Base-by-base conservation (phyloP, 1,140 invertebrate species). In the Pristionchus pacificus region DNA sequence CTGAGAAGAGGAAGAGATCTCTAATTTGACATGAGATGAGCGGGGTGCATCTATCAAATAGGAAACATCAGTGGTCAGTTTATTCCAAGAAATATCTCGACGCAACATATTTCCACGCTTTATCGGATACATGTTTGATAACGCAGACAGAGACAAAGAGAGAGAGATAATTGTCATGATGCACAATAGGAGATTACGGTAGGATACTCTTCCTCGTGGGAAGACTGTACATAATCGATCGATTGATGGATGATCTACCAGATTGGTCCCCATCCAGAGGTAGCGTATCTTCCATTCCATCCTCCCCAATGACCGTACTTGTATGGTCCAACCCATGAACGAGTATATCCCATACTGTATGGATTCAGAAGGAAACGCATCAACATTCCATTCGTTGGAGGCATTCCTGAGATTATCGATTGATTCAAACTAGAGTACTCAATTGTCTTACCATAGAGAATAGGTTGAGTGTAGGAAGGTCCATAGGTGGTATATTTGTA, bases 261-360 rank as follows among this genome's bases (percentile, higher is more conserved):
- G 6, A 49, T 19, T 10, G 38, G 38, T 10, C 38, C 38, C 38
- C 38, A 49, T 49, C 38, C 38, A 49, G 6, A 10, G n/a, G n/a
- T n/a, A n/a, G n/a, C n/a, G 38, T 49, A 49, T 58, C 70, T 14
- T 30, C 70, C 66, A n/a, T 65, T 70, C 66, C 73, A 74, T 19
- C 74, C 74, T 24, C 74, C 71, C 28, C 67, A 75, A 28, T 64
- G 32, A 30, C 71, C 68, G 61, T 74, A 75, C 49, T 75, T 75
- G 66, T 75, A 74, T 19, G 74, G 74, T 64, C 74, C 74, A 32
- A 75, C 66, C 57, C 68, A 75, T 19, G 74, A 65, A 3, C 67
- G 38, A 30, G 27, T 55, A 24, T 67, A 49, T 2, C 66, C 66
- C 60, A 68, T 68, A 24, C 58, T 63, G 64, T 66, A 72, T 58